Percentiles rank a stretch among this genome's conserved stretches.
Evolutionary conservation across 2,888 invertebrate genomes (phyloP).

Genomic region (Peribatodes rhomboidaria): DNA sequence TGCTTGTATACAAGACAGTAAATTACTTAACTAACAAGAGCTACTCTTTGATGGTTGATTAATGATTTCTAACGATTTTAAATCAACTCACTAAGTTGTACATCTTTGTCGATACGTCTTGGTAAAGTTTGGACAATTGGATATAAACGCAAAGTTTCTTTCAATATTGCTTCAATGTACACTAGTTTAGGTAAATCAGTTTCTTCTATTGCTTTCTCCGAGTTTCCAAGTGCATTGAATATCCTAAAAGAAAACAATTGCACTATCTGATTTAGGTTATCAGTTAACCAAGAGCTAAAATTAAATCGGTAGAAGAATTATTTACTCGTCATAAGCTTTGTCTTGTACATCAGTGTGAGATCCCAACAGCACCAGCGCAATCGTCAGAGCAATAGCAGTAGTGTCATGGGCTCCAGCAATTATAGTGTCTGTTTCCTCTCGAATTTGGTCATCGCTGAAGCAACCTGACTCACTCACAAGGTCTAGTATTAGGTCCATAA

Average conservation of each 20-base stretch:
- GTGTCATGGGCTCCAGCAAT: constrained; percentile 8
- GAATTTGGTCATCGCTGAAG: constrained; percentile 6
- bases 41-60: too few relatives aligned
- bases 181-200: constrained; percentile 6
- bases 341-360: constrained; percentile 8
- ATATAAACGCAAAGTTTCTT: constrained; percentile 13
- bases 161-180: constrained; percentile 15
- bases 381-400: neutral
- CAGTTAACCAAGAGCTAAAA: too few relatives aligned
- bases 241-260: constrained; percentile 1
- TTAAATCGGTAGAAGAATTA: too few relatives aligned
- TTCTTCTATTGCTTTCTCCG: neutral
- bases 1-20: too few relatives aligned
- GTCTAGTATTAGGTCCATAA: constrained; percentile 9
- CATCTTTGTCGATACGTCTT: constrained; percentile 1
- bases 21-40: too few relatives aligned
- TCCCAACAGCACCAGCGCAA: constrained; percentile 1
- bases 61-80: too few relatives aligned
- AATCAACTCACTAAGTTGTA: constrained; percentile 8
- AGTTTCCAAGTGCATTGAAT: neutral
- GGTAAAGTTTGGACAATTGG: neutral
- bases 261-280: neutral
- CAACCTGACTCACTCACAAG: neutral
- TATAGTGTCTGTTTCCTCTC: constrained; percentile 4
- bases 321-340: constrained; percentile 11